A percentile compares a stretch with the other conserved stretches of the same genome.
Evolutionary conservation across 2,888 invertebrate genomes (phyloP).

Genomic region (Nemotelus nigrinus): DNA sequence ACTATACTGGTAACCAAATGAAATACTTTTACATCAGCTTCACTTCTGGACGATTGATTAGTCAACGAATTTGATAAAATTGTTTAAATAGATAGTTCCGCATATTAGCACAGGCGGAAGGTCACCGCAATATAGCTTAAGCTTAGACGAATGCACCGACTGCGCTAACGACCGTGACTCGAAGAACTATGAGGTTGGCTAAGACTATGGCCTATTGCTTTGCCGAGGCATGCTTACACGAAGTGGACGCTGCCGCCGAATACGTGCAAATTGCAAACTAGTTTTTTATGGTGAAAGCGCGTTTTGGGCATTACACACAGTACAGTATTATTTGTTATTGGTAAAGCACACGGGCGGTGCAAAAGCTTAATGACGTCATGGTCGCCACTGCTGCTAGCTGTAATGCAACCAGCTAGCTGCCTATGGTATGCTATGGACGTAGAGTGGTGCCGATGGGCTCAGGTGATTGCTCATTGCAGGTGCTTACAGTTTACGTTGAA

Average conservation of each 20-base stretch:
- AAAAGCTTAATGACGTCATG: conserved; percentile 28
- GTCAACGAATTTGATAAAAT: conserved; percentile 33
- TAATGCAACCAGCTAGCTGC: not conserved
- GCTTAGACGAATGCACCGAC: no score
- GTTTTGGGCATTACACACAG: conserved; percentile 23
- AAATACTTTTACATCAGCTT: conserved; percentile 21
- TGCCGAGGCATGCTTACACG: not conserved
- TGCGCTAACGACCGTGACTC: not conserved
- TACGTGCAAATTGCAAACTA: conserved; percentile 25
- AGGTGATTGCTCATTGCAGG: not conserved
- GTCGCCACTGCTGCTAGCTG: conserved; percentile 15
- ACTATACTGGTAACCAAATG: not conserved
- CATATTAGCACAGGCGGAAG: conserved; percentile 32
- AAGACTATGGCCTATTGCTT: no score
- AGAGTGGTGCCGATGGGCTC: not conserved
- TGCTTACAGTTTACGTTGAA: conserved; percentile 18
- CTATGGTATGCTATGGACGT: not conserved
- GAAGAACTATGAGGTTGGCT: not conserved
- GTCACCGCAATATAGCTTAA: conserved; percentile 8
- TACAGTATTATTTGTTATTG: conserved; percentile 20
- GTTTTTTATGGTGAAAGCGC: conserved; percentile 43
- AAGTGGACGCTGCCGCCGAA: conserved; percentile 17
- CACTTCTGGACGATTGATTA: conserved; percentile 34
- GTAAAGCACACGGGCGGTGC: conserved; percentile 30
- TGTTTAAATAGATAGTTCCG: conserved; percentile 18